These are phyloP conservation scores for Seriola quinqueradiata DNA, from an alignment of 2,113 vertebrate species.

Conservation along the genomic window DNA sequence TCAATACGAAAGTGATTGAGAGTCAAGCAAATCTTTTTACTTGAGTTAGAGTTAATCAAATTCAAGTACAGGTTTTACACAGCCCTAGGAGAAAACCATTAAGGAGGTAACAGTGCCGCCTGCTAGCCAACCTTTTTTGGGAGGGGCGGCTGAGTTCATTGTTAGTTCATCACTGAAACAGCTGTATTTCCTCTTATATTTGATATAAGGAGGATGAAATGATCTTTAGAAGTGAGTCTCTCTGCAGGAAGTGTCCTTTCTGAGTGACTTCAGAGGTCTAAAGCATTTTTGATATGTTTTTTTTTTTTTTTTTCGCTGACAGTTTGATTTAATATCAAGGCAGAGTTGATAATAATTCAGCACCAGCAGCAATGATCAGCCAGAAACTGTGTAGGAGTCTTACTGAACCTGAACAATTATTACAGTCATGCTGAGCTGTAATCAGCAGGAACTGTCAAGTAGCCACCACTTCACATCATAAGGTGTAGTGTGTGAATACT, in stretches of 20 bases:
- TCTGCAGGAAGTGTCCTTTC: constrained; percentile 23
- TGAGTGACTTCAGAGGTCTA: constrained; percentile 20
- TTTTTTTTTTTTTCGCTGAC: constrained; percentile 26
- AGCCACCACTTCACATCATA: constrained; percentile 21
- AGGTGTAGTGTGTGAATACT: constrained; percentile 33
- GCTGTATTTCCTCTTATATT: constrained; percentile 28
- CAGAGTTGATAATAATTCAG: constrained; percentile 22
- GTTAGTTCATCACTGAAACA: constrained; percentile 19
- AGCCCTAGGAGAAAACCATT: constrained; percentile 10
- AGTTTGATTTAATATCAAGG: constrained; percentile 23
- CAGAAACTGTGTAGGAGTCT: constrained; percentile 32
- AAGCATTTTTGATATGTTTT: neutral
- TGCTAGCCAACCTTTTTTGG: neutral
- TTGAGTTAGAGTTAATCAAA: constrained; percentile 17
- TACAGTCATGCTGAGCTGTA: constrained; percentile 40
- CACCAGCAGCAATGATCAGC: constrained; percentile 5
- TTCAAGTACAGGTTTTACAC: constrained; percentile 16
- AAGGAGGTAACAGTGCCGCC: neutral
- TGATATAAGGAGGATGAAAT: constrained; percentile 43
- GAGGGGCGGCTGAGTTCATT: neutral
- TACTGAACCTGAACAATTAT: constrained; percentile 31
- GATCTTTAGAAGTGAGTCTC: constrained; percentile 39
- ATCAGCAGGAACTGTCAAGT: constrained; percentile 49
- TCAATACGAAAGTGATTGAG: neutral
- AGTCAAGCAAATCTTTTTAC: neutral